Percentiles rank a stretch among this genome's conserved stretches.
Evolutionary conservation across 2,113 vertebrate genomes (phyloP).

Genomic region (Capreolus pygargus): DNA sequence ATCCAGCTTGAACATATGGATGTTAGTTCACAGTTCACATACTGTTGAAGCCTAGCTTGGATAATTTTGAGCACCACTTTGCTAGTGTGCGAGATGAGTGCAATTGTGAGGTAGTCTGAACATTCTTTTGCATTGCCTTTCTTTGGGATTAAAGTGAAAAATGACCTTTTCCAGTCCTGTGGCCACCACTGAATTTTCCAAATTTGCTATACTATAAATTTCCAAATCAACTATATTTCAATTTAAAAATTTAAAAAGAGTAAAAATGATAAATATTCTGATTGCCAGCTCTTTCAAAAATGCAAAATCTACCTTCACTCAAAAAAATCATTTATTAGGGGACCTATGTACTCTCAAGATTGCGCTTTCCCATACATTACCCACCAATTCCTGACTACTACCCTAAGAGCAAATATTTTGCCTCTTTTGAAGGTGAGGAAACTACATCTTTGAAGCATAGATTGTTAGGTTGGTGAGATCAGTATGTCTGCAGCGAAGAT

Average conservation of each 20-base stretch:
- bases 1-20: too few relatives aligned
- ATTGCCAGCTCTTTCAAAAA: background rate
- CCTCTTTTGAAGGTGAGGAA: background rate
- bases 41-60: too few relatives aligned
- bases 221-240: background rate
- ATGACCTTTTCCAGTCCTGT: too few relatives aligned
- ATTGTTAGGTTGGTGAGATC: background rate
- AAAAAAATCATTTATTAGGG: background rate
- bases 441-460: background rate
- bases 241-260: background rate
- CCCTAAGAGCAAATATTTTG: background rate
- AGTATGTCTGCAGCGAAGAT: fast-evolving
- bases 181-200: background rate
- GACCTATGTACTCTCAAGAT: background rate
- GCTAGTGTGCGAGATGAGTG: too few relatives aligned
- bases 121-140: background rate
- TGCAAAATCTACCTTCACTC: background rate
- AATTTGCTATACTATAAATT: background rate
- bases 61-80: too few relatives aligned
- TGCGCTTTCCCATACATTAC: fast-evolving
- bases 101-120: too few relatives aligned
- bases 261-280: background rate
- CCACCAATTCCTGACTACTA: too few relatives aligned
- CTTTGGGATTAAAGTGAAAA: background rate
- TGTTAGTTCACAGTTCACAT: fast-evolving